Percentiles rank a stretch among this genome's conserved stretches.
phyloP scores from a whole-genome alignment of 92 coral and sea anemone species.

The Palythoa caribaeorum region DNA sequence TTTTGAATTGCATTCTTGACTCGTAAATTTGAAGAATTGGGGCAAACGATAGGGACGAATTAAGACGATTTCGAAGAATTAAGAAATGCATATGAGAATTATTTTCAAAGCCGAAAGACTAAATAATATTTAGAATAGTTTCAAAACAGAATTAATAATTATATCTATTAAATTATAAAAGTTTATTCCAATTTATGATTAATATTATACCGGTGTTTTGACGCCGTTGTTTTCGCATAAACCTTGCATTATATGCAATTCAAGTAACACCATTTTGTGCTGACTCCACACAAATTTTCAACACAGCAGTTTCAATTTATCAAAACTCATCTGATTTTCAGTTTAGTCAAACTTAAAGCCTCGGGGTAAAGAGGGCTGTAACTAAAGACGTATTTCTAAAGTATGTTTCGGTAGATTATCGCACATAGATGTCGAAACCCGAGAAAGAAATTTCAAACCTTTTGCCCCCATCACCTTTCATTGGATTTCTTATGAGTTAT shows the following conservation, averaged over 20 bases:
- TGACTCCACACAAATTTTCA: not conserved
- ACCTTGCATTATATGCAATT: constrained; percentile 43
- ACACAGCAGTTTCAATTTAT: not conserved
- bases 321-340: not conserved
- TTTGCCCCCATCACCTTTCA: not conserved
- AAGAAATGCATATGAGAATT: not conserved
- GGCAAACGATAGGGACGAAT: not conserved
- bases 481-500: not conserved
- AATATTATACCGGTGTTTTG: constrained; percentile 4
- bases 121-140: constrained; percentile 23
- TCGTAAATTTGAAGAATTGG: not conserved
- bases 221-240: not conserved
- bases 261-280: constrained; percentile 28
- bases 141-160: constrained; percentile 25
- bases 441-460: not conserved
- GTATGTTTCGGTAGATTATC: not conserved
- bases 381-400: not conserved
- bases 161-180: constrained; percentile 46
- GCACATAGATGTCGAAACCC: constrained; percentile 10
- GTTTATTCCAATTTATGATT: constrained; percentile 5
- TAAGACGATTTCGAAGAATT: not conserved
- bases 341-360: not conserved
- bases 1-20: not conserved
- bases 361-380: not conserved
- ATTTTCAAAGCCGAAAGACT: not conserved